phyloP scores from a whole-genome alignment of 1,140 invertebrate genomes.

The Bombus confusus region DNA sequence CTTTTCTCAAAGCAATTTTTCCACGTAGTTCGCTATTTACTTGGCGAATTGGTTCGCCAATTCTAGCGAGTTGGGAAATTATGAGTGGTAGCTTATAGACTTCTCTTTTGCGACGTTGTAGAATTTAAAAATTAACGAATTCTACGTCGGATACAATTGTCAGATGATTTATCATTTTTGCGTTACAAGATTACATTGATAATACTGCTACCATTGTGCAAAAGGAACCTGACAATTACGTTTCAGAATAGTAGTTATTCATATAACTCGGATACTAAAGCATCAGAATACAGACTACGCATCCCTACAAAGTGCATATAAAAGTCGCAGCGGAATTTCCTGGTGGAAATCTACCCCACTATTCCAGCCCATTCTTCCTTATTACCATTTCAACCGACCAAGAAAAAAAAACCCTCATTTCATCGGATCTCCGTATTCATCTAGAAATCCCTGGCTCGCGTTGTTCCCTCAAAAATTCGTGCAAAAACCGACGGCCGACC shows the following conservation, averaged over 20 bases:
- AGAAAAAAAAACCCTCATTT: neutral
- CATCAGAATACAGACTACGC: neutral
- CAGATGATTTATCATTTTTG: neutral
- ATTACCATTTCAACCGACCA: neutral
- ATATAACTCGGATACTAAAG: neutral
- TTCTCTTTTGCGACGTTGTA: neutral
- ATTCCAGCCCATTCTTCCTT: neutral
- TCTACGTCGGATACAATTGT: too few species aligned
- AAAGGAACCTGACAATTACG: neutral
- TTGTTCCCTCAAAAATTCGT: conserved; percentile 6
- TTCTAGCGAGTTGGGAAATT: too few species aligned
- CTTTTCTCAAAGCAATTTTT: neutral
- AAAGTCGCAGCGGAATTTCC: neutral
- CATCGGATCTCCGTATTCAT: neutral
- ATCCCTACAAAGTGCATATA: neutral
- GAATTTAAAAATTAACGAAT: neutral
- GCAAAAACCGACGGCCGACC: neutral
- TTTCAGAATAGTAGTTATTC: neutral
- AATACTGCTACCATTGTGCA: neutral
- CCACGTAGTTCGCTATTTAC: too few species aligned
- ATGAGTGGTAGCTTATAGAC: too few species aligned
- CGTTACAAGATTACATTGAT: neutral
- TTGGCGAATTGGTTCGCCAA: too few species aligned
- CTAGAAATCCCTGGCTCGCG: neutral
- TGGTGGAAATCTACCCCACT: neutral